Evolutionary conservation across 2,113 vertebrate genomes (phyloP), one percentile per base, ranked within the genome.

Genomic region (Cyrtonyx montezumae): DNA sequence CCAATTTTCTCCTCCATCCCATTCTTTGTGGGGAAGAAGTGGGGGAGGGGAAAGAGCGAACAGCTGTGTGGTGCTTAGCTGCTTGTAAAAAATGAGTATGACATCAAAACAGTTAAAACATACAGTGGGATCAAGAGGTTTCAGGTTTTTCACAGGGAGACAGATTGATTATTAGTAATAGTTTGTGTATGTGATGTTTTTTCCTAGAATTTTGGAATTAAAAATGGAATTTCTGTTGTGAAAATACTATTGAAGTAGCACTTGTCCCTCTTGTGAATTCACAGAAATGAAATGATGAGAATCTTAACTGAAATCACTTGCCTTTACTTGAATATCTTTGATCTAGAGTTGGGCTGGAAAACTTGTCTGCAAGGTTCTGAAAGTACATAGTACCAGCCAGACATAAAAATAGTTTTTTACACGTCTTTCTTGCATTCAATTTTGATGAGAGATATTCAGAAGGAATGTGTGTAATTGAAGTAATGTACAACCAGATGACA

Each of bases 371-470:
- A 48, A 40, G 36, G 20, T 88, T 88, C 66, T 78, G 20, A 30
- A 74, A n/a, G 13, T 49, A 40, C 7, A 7, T 58, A 78, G 11
- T 86, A 9, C 19, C 55, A 67, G 15, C 9, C 40, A 77, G 20
- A 12, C 14, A 49, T 15, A 86, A 11, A 30, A 53, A 17, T 30
- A 53, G 26, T 4, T 59, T 78, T 22, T 15, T 75, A 0, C 53
- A 49, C 66, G 7, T 83, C 45, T 62, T 83, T n/a, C 11, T 55
- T 80, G 43, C 13, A 67, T 49, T 8, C 75, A 34, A 67, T 89
- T 84, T 84, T 90, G 12, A 63, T 68, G 5, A 90, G 5, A 90
- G 16, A 42, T 67, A 37, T 46, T 93, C 37, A 74, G 48, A 62
- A 95, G 34, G 59, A 85, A 17, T 6, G 23, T 34, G 9, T 71